Percentiles rank a stretch among this genome's conserved stretches.
These are phyloP conservation scores for Gymnocypris eckloni DNA, from an alignment of 2,797 vertebrate genomes.

Conservation along the genomic window DNA sequence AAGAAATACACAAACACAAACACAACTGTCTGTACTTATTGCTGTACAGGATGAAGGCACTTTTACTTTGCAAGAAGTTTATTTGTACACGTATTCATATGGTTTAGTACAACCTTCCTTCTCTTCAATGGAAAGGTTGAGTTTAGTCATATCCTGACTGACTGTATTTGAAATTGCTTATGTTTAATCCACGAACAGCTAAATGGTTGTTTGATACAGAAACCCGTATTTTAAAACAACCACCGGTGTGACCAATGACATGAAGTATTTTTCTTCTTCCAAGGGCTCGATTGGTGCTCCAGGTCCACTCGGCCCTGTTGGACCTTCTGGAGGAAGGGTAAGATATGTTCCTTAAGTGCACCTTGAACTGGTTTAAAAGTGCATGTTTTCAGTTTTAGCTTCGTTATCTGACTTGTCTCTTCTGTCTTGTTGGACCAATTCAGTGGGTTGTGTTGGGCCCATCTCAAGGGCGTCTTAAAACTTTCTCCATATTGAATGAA, in stretches of 20 bases:
- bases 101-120: not conserved
- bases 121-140: conserved; percentile 16
- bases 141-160: conserved; percentile 25
- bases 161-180: conserved; percentile 14
- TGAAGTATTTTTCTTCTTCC: conserved; percentile 63
- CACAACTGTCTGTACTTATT: not conserved
- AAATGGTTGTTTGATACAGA: conserved; percentile 36
- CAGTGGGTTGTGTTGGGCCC: conserved; percentile 1
- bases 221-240: conserved; percentile 14
- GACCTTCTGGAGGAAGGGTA: conserved; percentile 92
- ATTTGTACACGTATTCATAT: conserved; percentile 11
- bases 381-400: conserved; percentile 34
- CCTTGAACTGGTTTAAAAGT: conserved; percentile 22
- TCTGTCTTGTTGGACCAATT: conserved; percentile 24
- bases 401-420: conserved; percentile 19
- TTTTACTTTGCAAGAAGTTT: conserved; percentile 7
- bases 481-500: conserved; percentile 28
- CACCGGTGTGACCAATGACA: not conserved
- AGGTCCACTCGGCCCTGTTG: conserved; percentile 89
- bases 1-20: conserved; percentile 14
- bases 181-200: conserved; percentile 3
- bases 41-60: not conserved
- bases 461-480: conserved; percentile 45
- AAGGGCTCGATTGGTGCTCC: conserved; percentile 89
- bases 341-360: conserved; percentile 61